A percentile compares a stretch with the other conserved stretches of the same genome.
These are phyloP conservation scores for Caprella mutica DNA, from an alignment of 2,888 invertebrate genomes.

Conservation along the genomic window DNA sequence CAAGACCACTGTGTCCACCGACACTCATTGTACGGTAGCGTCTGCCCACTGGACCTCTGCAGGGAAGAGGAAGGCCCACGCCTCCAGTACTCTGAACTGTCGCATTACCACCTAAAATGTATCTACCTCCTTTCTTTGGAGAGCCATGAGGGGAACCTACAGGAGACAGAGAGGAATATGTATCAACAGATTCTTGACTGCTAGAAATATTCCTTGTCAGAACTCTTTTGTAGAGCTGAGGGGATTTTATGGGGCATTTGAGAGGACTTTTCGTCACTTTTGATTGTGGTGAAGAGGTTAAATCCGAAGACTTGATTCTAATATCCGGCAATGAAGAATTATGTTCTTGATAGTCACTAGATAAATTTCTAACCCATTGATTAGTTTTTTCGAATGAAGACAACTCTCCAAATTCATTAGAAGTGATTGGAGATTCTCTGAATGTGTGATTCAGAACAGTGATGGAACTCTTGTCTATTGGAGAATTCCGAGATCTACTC, in stretches of 20 bases:
- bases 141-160: slow-evolving; percentile 15
- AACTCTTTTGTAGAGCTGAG: slow-evolving; percentile 25
- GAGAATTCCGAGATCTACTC: too few relatives aligned
- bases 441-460: too few relatives aligned
- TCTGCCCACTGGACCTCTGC: background rate
- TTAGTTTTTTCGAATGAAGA: too few relatives aligned
- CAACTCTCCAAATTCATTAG: too few relatives aligned
- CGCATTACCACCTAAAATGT: slow-evolving; percentile 16
- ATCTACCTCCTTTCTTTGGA: too few relatives aligned
- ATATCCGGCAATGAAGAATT: too few relatives aligned
- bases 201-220: slow-evolving; percentile 27
- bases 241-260: slow-evolving; percentile 16
- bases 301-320: too few relatives aligned
- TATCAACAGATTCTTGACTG: slow-evolving; percentile 32
- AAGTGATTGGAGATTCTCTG: too few relatives aligned
- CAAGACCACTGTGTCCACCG: slow-evolving; percentile 19
- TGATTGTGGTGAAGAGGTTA: too few relatives aligned
- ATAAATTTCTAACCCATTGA: too few relatives aligned
- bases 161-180: slow-evolving; percentile 10
- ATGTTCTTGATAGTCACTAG: too few relatives aligned
- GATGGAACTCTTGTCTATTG: too few relatives aligned
- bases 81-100: background rate
- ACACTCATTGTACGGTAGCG: slow-evolving; percentile 20
- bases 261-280: slow-evolving; percentile 3
- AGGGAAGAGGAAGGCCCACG: background rate